These are phyloP conservation scores for Ginglymostoma cirratum DNA, from an alignment of 2,113 vertebrate species.

Conservation along the genomic window DNA sequence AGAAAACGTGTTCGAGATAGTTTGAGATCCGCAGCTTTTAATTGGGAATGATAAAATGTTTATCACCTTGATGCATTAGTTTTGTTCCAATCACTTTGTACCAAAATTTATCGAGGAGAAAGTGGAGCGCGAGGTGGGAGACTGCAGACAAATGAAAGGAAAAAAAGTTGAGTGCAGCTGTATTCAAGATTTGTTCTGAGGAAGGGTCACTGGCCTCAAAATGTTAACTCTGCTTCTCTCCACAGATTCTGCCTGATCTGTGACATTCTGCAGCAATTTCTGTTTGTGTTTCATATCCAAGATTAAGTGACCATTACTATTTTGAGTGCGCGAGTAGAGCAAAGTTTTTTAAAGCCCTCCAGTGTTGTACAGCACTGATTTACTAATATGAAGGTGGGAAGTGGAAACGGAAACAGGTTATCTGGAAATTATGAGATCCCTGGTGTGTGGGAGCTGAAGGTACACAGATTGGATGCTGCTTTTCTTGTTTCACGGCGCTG, in stretches of 20 bases:
- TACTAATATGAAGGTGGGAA: neutral
- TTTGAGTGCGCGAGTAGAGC: neutral
- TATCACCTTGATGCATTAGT: neutral
- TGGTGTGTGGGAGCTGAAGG: neutral
- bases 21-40: neutral
- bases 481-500: neutral
- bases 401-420: neutral
- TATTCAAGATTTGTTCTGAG: too few relatives aligned
- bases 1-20: neutral
- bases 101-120: neutral
- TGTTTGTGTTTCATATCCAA: too few relatives aligned
- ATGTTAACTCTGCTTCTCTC: too few relatives aligned
- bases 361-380: neutral
- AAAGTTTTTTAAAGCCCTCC: neutral
- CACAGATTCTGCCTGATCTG: too few relatives aligned
- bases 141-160: neutral
- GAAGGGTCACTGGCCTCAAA: too few relatives aligned
- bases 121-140: too few relatives aligned
- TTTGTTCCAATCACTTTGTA: neutral
- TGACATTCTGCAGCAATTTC: too few relatives aligned
- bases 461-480: neutral
- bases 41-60: neutral
- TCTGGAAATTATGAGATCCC: too few relatives aligned
- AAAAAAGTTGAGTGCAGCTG: too few relatives aligned
- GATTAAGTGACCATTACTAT: neutral